A percentile compares a stretch with the other conserved stretches of the same genome.
These are phyloP conservation scores for Glaucopsyche alexis DNA, from an alignment of 2,888 invertebrate species.

Conservation along the genomic window DNA sequence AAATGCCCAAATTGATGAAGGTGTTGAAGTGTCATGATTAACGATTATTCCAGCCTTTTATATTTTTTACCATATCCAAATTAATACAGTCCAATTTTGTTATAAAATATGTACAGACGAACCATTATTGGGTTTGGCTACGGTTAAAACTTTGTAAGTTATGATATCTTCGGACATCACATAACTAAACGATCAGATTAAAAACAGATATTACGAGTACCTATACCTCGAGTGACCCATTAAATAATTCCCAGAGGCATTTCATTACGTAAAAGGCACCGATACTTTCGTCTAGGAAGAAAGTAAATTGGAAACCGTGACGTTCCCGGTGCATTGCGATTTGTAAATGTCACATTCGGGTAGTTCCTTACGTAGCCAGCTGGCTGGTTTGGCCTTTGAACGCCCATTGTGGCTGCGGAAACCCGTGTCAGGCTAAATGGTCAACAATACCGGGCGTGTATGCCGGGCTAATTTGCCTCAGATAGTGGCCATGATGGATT, in stretches of 20 bases:
- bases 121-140: not conserved
- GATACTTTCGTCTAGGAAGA: constrained; percentile 57
- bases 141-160: not conserved
- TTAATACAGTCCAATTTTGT: not conserved
- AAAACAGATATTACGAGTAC: not conserved
- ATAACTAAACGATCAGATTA: not conserved
- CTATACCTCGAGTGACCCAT: constrained; percentile 1
- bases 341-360: constrained; percentile 67
- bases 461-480: constrained; percentile 69
- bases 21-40: constrained; percentile 19
- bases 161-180: not conserved
- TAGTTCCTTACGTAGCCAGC: constrained; percentile 46
- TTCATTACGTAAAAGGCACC: constrained; percentile 50
- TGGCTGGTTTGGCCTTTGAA: constrained; percentile 43
- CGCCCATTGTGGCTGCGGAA: constrained; percentile 29
- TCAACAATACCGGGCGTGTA: constrained; percentile 55
- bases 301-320: constrained; percentile 70
- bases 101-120: too few relatives aligned
- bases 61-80: not conserved
- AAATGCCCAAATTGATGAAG: constrained; percentile 19
- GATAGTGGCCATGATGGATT: constrained; percentile 71
- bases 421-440: constrained; percentile 43
- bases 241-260: constrained; percentile 29
- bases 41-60: constrained; percentile 18
- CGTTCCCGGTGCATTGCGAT: constrained; percentile 58